Evolutionary conservation across 2,113 vertebrate genomes (phyloP), one percentile per base, ranked within the genome.

Genomic region (Mystacornis crossleyi): DNA sequence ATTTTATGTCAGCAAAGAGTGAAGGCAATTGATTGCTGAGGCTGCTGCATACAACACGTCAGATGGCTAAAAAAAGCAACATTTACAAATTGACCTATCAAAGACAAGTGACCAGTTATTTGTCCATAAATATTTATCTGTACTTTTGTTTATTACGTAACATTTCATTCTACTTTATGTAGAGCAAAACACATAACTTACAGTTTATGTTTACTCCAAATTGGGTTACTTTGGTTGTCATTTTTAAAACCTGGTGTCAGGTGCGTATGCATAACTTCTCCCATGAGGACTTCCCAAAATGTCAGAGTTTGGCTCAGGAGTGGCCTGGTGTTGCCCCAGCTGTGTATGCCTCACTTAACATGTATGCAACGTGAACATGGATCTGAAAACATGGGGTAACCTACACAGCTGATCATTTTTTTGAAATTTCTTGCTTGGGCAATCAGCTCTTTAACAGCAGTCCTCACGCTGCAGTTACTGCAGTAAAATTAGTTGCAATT

Each of bases 401-500:
- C 6, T 19, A 51, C 50, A 42, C 21, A 60, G 31, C 43, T 43
- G 34, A 40, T 81, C 1, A 3, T 12, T 79, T 50, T 33, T 71
- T 48, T 25, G 2, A 42, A 62, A 33, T 72, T 81, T 74, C 19
- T 62, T 73, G 26, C 60, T 77, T 74, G 40, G 25, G 60, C 48
- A 36, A 48, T 71, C 8, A 3, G 26, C 33, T 86, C 64, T 80
- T 81, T 55, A 48, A 36, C 43, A 78, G 64, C 43, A 92, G 26
- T 92, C 60, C 36, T 82, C 4, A 1, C 64, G 55, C 79, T 96
- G 86, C 78, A 81, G 66, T 89, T 92, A 67, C 60, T 95, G 73
- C 86, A 80, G 54, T 87, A 85, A 96, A 95, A 91, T 94, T 83
- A 78, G 53, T 78, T 92, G 58, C n/a, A 54, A 66, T 75, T 81